Base-by-base conservation (phyloP, 2,113 vertebrate genomes). In the Telmatochromis brachygnathus region DNA sequence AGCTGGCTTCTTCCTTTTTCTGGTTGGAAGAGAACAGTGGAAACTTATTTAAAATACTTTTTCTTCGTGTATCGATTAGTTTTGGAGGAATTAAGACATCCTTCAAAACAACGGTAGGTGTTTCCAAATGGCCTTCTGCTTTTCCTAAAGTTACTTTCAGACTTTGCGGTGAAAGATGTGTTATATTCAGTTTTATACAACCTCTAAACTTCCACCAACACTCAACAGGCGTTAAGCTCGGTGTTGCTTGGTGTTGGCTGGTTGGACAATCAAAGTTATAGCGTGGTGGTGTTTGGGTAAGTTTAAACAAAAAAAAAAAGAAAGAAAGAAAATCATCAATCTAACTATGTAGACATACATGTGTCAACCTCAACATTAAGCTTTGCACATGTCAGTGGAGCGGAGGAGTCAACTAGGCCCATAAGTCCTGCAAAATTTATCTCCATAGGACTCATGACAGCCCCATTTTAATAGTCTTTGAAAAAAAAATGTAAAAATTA, bases 231-330 rank as follows among this genome's bases (percentile, higher is more conserved):
- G 0, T 54, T 23, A 54, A 23, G 6, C 53, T 55, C n/a, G 3
- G 6, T 17, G 26, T 9, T 60, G 26, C 5, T 30, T 30, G 14
- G n/a, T 60, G 3, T 60, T 60, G 56, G 56, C 56, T 30, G 26
- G 14, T 60, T 6, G 56, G 14, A 17, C 8, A 60, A 60, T 30
- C 26, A 30, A 30, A 17, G 56, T 30, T 58, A 58, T 58, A 58
- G 4, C 0, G 26, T 17, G 56, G 56, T 60, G 56, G 26, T 30
- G 56, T 60, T 30, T 60, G 26, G 14, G 26, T 60, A 60, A 60
- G 0, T 9, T 30, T 58, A 58, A 58, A 15, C 0, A 9, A 60
- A 58, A 5, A 0, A 60, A 9, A 2, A 17, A 4, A 30, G 6
- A 60, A 60, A 60, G 4, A 0, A 30, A 30, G 5, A 60, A 60